Evolutionary conservation across 2,113 vertebrate species (phyloP).

Genomic region (Burhinus bistriatus): DNA sequence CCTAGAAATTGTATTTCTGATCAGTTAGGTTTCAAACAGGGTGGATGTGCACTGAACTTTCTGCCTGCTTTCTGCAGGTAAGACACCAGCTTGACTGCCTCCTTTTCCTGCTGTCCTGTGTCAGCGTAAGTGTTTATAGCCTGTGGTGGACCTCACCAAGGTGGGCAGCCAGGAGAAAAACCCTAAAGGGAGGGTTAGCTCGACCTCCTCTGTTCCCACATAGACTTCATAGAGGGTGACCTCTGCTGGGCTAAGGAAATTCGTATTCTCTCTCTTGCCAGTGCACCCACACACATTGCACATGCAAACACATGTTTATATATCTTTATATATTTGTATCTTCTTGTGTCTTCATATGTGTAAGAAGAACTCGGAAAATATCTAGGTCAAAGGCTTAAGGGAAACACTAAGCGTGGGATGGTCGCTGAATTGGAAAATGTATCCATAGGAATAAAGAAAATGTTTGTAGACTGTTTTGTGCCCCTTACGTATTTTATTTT

Average conservation of each 20-base stretch:
- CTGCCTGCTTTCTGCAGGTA: not conserved
- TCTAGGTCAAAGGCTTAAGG: not conserved
- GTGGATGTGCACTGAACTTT: fast-evolving
- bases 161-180: not conserved
- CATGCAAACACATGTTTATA: fast-evolving
- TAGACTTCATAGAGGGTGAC: not conserved
- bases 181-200: not conserved
- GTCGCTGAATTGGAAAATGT: not conserved
- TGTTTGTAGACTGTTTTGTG: not conserved
- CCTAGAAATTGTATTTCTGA: not conserved
- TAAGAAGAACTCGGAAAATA: not conserved
- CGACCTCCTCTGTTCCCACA: not conserved
- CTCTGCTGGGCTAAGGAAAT: not conserved
- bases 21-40: not conserved
- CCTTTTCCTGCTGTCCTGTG: not conserved
- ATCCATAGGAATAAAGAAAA: not conserved
- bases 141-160: not conserved
- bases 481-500: fast-evolving
- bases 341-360: not conserved
- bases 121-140: not conserved
- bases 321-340: not conserved
- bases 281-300: not conserved
- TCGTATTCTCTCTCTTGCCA: not conserved
- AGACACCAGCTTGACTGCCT: not conserved
- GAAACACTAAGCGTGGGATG: not conserved